A percentile compares a stretch with the other conserved stretches of the same genome.
These are phyloP conservation scores for Ispidina picta DNA, from an alignment of 2,797 vertebrate genomes.

Conservation along the genomic window DNA sequence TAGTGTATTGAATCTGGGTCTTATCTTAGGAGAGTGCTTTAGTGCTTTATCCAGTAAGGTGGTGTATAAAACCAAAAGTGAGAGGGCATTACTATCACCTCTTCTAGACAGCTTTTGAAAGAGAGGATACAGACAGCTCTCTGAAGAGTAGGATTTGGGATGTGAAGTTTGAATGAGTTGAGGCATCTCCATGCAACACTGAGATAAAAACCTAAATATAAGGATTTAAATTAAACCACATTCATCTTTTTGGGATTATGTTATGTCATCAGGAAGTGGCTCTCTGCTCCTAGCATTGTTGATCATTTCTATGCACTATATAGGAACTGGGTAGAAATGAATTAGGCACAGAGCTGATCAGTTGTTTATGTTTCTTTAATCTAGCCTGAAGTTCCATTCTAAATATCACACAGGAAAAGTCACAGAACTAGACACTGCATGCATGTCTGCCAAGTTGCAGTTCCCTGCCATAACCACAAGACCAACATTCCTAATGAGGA, in stretches of 20 bases:
- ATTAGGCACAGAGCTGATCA: background rate
- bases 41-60: background rate
- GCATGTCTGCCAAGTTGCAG: background rate
- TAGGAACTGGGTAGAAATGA: background rate
- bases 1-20: background rate
- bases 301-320: background rate
- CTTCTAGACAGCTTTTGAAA: background rate
- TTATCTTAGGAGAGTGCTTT: conserved; percentile 13
- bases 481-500: background rate
- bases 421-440: background rate
- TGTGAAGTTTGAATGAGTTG: background rate
- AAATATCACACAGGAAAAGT: background rate
- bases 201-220: background rate
- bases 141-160: background rate
- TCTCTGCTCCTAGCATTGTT: background rate
- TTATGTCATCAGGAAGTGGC: background rate
- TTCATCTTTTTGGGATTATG: background rate
- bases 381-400: background rate
- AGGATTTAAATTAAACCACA: background rate
- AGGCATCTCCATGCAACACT: background rate
- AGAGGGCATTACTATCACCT: background rate
- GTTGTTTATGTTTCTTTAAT: background rate
- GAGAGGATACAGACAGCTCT: background rate
- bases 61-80: background rate
- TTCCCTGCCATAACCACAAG: background rate